Base-by-base conservation (phyloP, 2,888 invertebrate genomes). In the Mythimna loreyi region DNA sequence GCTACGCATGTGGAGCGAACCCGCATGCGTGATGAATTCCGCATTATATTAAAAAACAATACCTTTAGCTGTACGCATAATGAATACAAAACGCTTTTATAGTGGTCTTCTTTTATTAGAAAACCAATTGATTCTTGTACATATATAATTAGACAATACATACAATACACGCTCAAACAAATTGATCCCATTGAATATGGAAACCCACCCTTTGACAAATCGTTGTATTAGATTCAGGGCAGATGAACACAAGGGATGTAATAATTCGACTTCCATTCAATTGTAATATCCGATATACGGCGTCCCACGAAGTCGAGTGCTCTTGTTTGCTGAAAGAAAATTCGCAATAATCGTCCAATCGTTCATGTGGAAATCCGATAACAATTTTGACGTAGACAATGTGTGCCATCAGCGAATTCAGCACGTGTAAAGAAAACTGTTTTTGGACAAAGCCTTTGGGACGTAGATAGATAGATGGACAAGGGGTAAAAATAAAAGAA, bases 321-420 rank as follows among this genome's bases (percentile, higher is more conserved):
- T 64, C 61, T 72, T 75, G 61, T 77, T 61, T 67, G 63, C 52
- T 67, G 74, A 73, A 76, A 75, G 69, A 73, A 73, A 72, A 74
- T 79, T 80, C 59, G 63, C 53, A 80, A 80, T 73, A 75, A 79
- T 72, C 74, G 50, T 66, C 19, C 57, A 78, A 74, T 61, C 68
- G 70, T 72, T 82, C 61, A 72, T 67, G 60, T 73, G 75, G 67
- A 78, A 79, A 78, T 70, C 33, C 43, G 72, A 79, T 78, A 77
- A 56, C 57, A 69, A 74, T 85, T 78, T 75, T 50, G 67, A 56
- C 19, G 45, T 28, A 64, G 28, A 65, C 56, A 66, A 33, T 57
- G 62, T 58, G 62, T 61, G 52, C 49, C 47, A 50, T 67, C 62
- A 63, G 47, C 45, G 56, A 49, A 47, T 58, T 65, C 47, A 62